Conservation (phyloP, 35 echinoderm and acorn worm species). For the Heliocidaris tuberculata region DNA sequence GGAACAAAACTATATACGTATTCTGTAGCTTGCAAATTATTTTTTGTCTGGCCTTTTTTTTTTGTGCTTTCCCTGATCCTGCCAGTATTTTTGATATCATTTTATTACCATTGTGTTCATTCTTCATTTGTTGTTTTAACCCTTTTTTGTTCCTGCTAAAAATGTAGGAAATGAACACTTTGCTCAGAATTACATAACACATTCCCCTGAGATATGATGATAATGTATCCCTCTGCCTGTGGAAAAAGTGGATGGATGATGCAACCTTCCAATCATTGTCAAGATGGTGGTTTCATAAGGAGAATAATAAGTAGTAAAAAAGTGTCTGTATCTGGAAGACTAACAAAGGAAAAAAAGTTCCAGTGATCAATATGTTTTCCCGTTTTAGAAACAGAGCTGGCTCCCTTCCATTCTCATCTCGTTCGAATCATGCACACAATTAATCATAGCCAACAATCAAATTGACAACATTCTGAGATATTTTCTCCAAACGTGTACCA, state of each 20-base stretch:
- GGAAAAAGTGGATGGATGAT: neutral
- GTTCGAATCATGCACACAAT: neutral
- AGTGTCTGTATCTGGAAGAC: neutral
- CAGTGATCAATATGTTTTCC: neutral
- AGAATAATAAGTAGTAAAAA: neutral
- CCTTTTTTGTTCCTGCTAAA: too few species aligned
- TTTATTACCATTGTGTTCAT: too few species aligned
- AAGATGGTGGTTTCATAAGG: neutral
- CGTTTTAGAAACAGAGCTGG: neutral
- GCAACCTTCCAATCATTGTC: neutral
- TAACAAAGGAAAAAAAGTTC: neutral
- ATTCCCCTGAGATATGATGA: neutral
- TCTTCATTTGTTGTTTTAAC: too few species aligned
- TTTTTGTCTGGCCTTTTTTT: too few species aligned
- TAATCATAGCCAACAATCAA: constrained; percentile 10
- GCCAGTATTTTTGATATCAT: too few species aligned
- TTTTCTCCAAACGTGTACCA: neutral
- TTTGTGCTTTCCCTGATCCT: too few species aligned
- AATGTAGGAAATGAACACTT: too few species aligned
- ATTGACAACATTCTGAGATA: neutral
- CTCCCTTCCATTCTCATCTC: neutral
- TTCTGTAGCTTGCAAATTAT: too few species aligned
- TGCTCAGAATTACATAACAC: too few species aligned
- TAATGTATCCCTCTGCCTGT: too few species aligned
- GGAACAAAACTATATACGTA: too few species aligned